phyloP scores from a whole-genome alignment of 2,797 vertebrate genomes.

The Gallinago stenura region DNA sequence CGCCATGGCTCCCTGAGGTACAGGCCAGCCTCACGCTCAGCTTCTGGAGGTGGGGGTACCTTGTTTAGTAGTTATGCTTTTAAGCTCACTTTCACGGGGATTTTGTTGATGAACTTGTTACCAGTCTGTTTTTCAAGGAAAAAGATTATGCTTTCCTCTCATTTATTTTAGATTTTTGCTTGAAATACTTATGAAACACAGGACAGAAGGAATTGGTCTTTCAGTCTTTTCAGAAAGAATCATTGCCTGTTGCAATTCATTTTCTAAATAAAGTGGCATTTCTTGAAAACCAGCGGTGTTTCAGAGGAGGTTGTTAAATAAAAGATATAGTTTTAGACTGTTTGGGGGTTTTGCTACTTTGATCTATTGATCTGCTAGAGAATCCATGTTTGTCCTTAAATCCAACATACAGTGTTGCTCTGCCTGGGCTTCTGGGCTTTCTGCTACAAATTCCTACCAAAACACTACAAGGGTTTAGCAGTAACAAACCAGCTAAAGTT shows the following conservation, averaged over 20 bases:
- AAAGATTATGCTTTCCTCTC: background rate
- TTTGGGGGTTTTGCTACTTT: background rate
- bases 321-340: background rate
- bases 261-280: background rate
- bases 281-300: background rate
- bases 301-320: background rate
- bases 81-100: background rate
- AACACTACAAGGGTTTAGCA: background rate
- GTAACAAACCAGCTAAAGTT: background rate
- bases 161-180: background rate
- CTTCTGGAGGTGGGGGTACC: background rate
- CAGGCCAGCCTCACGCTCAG: background rate
- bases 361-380: accelerated
- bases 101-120: background rate
- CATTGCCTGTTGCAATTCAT: background rate
- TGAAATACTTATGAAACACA: background rate
- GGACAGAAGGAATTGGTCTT: background rate
- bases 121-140: background rate
- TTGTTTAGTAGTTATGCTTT: background rate
- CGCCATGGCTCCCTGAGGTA: background rate
- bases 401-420: accelerated
- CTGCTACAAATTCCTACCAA: background rate
- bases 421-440: background rate
- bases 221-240: background rate
- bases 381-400: background rate